These are phyloP conservation scores for Nycteola revayana DNA, from an alignment of 2,888 invertebrate genomes.

Conservation along the genomic window DNA sequence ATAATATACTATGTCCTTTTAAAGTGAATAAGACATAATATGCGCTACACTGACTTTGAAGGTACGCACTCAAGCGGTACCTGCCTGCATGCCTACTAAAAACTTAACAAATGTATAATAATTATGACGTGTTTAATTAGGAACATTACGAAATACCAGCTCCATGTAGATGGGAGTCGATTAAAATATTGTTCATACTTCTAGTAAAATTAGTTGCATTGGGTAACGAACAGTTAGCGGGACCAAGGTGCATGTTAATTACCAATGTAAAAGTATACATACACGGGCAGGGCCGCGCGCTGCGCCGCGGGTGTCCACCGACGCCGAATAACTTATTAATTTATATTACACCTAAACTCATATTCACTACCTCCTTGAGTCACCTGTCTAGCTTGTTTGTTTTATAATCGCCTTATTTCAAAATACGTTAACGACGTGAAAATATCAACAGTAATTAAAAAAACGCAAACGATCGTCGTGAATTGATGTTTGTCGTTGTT, in stretches of 20 bases:
- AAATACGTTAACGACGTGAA: conserved; percentile 75
- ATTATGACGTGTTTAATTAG: conserved; percentile 36
- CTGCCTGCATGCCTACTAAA: no score
- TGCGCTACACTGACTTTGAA: conserved; percentile 3
- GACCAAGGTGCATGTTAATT: conserved; percentile 40
- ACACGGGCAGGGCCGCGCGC: conserved; percentile 32
- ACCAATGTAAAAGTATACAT: conserved; percentile 33
- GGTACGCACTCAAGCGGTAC: no score
- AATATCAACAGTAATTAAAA: conserved; percentile 76
- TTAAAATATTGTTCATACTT: conserved; percentile 33
- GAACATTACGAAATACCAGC: conserved; percentile 31
- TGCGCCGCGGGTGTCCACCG: conserved; percentile 55
- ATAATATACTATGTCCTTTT: no score
- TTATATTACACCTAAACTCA: conserved; percentile 72
- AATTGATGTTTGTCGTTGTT: conserved; percentile 65
- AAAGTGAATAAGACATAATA: no score
- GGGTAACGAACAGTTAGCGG: conserved; percentile 33
- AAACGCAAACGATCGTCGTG: conserved; percentile 62
- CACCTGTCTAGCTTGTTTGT: conserved; percentile 76
- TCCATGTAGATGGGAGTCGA: conserved; percentile 26
- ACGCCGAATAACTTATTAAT: conserved; percentile 74
- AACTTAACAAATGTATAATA: conserved; percentile 25
- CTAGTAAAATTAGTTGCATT: conserved; percentile 30
- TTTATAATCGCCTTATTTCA: conserved; percentile 66
- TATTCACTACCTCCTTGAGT: conserved; percentile 63